Conservation (phyloP, 2,113 vertebrate genomes). For the Todiramphus saurophagus region DNA sequence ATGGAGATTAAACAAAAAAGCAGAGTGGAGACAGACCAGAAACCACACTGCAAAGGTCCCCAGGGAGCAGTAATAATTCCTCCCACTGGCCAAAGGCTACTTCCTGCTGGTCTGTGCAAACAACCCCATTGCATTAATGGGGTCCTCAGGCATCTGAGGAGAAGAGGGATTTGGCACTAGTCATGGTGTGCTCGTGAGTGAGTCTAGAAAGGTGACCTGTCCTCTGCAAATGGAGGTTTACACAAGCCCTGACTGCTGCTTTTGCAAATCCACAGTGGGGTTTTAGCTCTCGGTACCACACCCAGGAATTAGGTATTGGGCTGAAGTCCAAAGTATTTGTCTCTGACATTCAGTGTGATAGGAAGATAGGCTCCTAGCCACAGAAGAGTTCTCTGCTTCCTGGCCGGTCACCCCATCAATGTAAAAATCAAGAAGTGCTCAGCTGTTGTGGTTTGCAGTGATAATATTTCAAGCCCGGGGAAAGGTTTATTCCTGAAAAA, state of each 20-base stretch:
- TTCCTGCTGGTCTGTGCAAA: background rate
- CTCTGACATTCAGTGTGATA: background rate
- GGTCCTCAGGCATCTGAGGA: background rate
- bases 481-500: background rate
- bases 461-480: background rate
- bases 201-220: background rate
- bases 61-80: background rate
- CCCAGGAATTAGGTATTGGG: background rate
- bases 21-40: background rate
- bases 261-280: background rate
- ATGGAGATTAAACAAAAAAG: background rate
- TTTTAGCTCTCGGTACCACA: background rate
- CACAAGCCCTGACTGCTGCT: background rate
- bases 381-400: background rate
- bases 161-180: background rate
- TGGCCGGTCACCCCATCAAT: accelerated
- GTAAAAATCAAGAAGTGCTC: background rate
- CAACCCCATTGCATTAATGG: background rate
- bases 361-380: background rate
- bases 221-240: background rate
- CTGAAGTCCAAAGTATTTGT: background rate
- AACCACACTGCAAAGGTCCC: background rate
- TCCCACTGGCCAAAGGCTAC: background rate
- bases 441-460: background rate
- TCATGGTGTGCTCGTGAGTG: accelerated